Base-by-base conservation (phyloP, 1,140 invertebrate species). In the Leptinotarsa undecemlineata region DNA sequence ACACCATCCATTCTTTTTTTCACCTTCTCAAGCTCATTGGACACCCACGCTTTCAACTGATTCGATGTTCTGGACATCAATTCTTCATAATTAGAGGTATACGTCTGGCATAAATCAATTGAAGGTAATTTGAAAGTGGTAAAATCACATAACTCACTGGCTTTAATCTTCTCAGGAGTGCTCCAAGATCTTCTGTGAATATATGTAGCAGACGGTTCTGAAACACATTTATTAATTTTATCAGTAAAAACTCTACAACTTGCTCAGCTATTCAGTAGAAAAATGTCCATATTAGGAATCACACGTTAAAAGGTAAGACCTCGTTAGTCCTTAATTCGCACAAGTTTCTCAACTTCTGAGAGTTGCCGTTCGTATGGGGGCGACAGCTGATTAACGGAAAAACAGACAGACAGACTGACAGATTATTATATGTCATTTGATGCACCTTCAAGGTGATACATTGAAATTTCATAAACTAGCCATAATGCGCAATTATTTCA, bases 191-290 rank as follows among this genome's bases (percentile, higher is more conserved):
- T 17, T 57, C 48, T 57, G 15, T 15, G 48, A 57, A 57, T 57
- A 57, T 57, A 57, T 57, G 48, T 57, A 57, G 48, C 48, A 57
- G n/a, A n/a, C 48, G 14, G 48, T 57, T 57, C 48, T 17, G 48
- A 57, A 57, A 57, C 51, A 57, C 51, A 57, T 57, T 57, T 57
- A 57, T 17, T 57, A n/a, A 57, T 57, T 57, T 51, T 51, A 51
- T 51, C 48, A 51, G 48, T 51, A 51, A 57, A 14, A 57, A 57
- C 48, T 57, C 2, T n/a, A 57, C 14, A 57, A 57, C 14, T 57
- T 15, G 48, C 17, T 17, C 17, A 57, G 48, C 48, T 51, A 51
- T 57, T 57, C 5, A 57, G 17, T 57, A 57, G 48, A 57, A 57
- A 51, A 51, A 51, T 51, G 48, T 57, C 48, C n/a, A n/a, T n/a